A percentile compares a stretch with the other conserved stretches of the same genome.
phyloP scores from a whole-genome alignment of 2,797 vertebrate species.

The Thaleichthys pacificus region DNA sequence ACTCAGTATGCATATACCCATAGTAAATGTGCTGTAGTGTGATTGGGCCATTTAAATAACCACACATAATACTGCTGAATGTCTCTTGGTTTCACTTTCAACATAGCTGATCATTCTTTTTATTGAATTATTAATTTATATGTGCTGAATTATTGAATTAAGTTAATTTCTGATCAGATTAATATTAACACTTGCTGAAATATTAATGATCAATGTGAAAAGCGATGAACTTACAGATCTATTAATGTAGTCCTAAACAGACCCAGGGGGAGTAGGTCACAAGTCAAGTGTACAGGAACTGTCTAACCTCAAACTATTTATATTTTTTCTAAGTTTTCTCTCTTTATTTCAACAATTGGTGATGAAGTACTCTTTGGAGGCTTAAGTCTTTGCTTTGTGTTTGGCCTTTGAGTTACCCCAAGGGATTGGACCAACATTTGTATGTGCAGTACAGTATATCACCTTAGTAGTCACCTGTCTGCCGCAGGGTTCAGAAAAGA shows the following conservation, averaged over 20 bases:
- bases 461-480: conserved; percentile 51
- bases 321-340: conserved; percentile 23
- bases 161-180: conserved; percentile 80
- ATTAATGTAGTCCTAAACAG: conserved; percentile 72
- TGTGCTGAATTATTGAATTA: conserved; percentile 74
- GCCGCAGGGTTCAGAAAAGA: conserved; percentile 45
- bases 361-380: conserved; percentile 36
- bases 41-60: conserved; percentile 38
- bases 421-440: too few species aligned
- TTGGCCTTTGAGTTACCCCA: neutral
- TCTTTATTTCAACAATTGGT: neutral
- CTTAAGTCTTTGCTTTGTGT: conserved; percentile 29
- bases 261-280: conserved; percentile 41
- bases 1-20: neutral
- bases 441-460: conserved; percentile 37
- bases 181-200: conserved; percentile 78
- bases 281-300: conserved; percentile 42
- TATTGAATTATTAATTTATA: conserved; percentile 75
- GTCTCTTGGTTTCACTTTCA: conserved; percentile 38
- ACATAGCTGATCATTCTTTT: conserved; percentile 66
- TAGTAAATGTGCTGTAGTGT: neutral
- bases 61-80: conserved; percentile 44
- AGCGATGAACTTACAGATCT: conserved; percentile 61
- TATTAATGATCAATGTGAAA: conserved; percentile 69
- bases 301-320: conserved; percentile 33